Evolutionary conservation across 2,888 invertebrate genomes (phyloP), one percentile per base, ranked within the genome.

Genomic region (Perizoma affinitatum): DNA sequence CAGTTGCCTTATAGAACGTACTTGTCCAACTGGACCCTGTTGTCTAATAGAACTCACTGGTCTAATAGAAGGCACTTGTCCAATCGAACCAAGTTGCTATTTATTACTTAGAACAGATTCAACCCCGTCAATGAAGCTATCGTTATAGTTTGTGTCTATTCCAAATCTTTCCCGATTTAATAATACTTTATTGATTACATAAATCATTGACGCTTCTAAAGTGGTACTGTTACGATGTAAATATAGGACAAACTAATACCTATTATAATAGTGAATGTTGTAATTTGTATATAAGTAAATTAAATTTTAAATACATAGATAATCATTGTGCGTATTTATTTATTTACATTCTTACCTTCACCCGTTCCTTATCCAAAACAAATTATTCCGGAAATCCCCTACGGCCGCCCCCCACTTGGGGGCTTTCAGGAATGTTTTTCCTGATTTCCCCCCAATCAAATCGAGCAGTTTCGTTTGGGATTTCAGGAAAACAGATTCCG

Each of bases 301-400:
- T 91, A 91, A 91, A 92, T 91, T 92, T 92, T 90, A 92, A 90
- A 92, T 92, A 92, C 90, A 91, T 91, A 92, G 90, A 92, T 90
- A 90, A 86, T 71, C 66, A 85, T 81, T 79, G 86, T 87, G 87
- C 71, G 86, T 86, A 80, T 79, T 84, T 68, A 75, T 83, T 87
- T 79, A 71, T 76, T 81, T 61, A 55, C 63, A 64, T 34, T 62
- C 6, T 49, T 40, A 52, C 61, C 33, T 51, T 50, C 9, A 5
- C n/a, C 40, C 10, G 6, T 41, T 33, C 6, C 5, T 22, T 22
- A 22, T 22, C 22, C 22, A 22, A 22, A 22, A 22, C 22, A n/a
- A n/a, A n/a, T n/a, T n/a, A n/a, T n/a, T n/a, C n/a, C n/a, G n/a
- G n/a, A n/a, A n/a, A n/a, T n/a, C n/a, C n/a, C n/a, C n/a, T n/a